A percentile compares a stretch with the other conserved stretches of the same genome.
These are phyloP conservation scores for Lasiurus borealis DNA, from an alignment of 2,113 vertebrate species.

Conservation along the genomic window DNA sequence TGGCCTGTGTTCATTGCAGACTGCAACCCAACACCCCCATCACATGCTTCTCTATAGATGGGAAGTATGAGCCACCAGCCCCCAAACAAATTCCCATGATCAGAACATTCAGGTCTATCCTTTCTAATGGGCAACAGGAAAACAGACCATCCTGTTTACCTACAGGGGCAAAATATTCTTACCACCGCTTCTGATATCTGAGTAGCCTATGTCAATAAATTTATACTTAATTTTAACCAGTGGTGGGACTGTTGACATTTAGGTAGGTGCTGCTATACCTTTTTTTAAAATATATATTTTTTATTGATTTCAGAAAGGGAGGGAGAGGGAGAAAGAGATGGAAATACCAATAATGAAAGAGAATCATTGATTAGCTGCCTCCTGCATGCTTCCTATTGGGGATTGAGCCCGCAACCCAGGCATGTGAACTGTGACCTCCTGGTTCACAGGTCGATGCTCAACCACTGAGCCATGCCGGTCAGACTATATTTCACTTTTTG, in stretches of 20 bases:
- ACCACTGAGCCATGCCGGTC: no score
- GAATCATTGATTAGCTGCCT: no score
- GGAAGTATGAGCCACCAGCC: not conserved
- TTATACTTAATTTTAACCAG: constrained; percentile 35
- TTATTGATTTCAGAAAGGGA: no score
- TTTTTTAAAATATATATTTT: not conserved
- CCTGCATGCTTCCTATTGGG: no score
- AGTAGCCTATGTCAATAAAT: not conserved
- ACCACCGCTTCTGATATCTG: not conserved
- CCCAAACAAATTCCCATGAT: not conserved
- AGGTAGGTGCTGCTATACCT: not conserved
- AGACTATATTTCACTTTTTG: not conserved
- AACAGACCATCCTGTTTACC: not conserved
- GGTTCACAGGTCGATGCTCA: no score
- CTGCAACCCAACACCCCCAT: not conserved
- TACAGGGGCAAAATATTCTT: not conserved
- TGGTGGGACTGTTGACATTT: not conserved
- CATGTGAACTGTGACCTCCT: no score
- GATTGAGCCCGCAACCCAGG: no score
- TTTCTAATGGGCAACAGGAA: not conserved
- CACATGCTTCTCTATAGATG: not conserved
- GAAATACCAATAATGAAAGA: no score
- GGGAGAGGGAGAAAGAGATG: no score
- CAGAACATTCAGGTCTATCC: not conserved
- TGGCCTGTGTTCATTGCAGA: not conserved